Percentiles rank a stretch among this genome's conserved stretches.
Evolutionary conservation across 2,797 vertebrate genomes (phyloP).

Genomic region (Pelobates cultripes): DNA sequence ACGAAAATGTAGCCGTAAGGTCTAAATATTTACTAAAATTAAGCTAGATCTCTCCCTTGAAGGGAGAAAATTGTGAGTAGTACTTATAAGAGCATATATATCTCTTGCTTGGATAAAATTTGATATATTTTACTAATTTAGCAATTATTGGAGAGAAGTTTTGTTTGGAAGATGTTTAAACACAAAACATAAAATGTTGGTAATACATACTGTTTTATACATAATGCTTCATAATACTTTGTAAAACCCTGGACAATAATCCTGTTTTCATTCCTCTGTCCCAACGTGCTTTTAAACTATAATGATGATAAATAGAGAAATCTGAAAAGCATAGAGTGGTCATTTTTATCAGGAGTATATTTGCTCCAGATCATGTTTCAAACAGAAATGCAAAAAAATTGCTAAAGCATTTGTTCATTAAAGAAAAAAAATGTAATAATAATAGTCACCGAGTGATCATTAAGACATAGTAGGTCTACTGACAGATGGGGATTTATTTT

Average conservation of each 20-base stretch:
- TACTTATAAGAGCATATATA: too few species aligned
- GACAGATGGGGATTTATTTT: constrained; percentile 30
- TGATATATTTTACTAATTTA: neutral
- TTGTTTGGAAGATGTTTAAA: neutral
- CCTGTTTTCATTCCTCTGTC: constrained; percentile 14
- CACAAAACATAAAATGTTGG: neutral
- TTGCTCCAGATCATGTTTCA: constrained; percentile 60
- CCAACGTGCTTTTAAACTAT: constrained; percentile 44
- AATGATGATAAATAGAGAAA: constrained; percentile 52
- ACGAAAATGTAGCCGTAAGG: too few species aligned
- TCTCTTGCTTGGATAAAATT: too few species aligned
- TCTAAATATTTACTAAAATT: too few species aligned
- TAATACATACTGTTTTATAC: neutral
- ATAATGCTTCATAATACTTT: neutral
- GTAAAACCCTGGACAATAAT: neutral
- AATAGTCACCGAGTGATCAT: constrained; percentile 26
- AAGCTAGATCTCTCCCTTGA: too few species aligned
- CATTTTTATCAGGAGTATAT: constrained; percentile 51
- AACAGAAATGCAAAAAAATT: constrained; percentile 44
- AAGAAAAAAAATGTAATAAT: constrained; percentile 16
- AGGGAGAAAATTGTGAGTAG: too few species aligned
- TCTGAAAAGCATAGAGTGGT: constrained; percentile 60
- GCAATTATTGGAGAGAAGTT: neutral
- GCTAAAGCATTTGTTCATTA: constrained; percentile 24
- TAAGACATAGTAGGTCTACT: constrained; percentile 22